Evolutionary conservation across 2,888 invertebrate genomes (phyloP), one percentile per base, ranked within the genome.

Genomic region (Phyto melanocephala): DNA sequence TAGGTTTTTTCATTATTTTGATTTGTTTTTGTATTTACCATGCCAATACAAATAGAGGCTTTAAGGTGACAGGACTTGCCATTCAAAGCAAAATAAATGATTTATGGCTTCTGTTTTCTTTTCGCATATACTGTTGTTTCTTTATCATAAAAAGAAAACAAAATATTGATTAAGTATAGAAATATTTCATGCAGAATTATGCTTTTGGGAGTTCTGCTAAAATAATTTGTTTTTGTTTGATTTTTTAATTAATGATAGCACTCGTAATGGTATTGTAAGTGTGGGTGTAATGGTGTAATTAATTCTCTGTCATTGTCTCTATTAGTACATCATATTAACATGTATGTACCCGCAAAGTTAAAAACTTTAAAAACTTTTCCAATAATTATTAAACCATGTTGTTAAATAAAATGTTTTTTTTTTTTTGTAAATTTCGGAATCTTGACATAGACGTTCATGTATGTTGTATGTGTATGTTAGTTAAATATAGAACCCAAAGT

Each of bases 61-160:
- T 70, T 68, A 7, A 70, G 52, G 40, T 52, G 68, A 52, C 76
- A 67, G 58, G 28, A 77, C 22, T 62, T 77, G 62, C 42, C 24
- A 13, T 35, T 22, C 8, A 62, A 54, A 70, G 17, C 47, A 62
- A 70, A 52, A 35, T 62, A 35, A 62, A 45, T 77, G 70, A 77
- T 77, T 77, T 60, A 62, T 77, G 52, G 62, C 54, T 65, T 72
- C 1, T 58, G 13, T 58, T 37, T 35, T 17, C 22, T 52, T 62
- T 40, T 54, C 52, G 7, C n/a, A n/a, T n/a, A 42, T 40, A 40
- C 35, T 37, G 7, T 33, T 33, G 10, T 35, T 15, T 35, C 5
- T 20, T 28, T 24, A 4, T 45, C 42, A n/a, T 10, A 10, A 42
- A 45, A 42, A 1, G 10, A n/a, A 28, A 28, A 52, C 15, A n/a